Percentiles rank a stretch among this genome's conserved stretches.
Evolutionary conservation across 2,797 vertebrate species (phyloP).

Genomic region (Muscicapa comitata): DNA sequence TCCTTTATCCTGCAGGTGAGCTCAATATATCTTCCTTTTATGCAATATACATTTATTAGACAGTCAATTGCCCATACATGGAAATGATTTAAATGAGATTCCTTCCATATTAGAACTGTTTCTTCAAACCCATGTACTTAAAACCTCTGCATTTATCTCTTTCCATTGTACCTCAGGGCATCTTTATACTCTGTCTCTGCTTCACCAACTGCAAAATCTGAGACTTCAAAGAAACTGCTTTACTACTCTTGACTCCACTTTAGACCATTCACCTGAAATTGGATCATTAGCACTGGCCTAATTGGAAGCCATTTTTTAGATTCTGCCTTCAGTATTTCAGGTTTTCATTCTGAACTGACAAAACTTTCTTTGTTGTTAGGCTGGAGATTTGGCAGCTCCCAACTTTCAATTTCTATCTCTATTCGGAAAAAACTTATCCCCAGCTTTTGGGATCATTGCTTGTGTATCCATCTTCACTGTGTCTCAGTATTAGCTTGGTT

Average conservation of each 20-base stretch:
- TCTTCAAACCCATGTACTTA: background rate
- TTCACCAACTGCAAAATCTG: background rate
- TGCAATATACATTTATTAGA: background rate
- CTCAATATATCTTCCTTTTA: background rate
- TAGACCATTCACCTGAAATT: background rate
- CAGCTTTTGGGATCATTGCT: background rate
- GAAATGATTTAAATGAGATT: background rate
- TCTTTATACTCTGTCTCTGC: background rate
- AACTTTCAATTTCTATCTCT: constrained; percentile 9
- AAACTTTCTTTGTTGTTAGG: background rate
- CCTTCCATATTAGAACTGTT: background rate
- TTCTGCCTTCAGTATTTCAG: background rate
- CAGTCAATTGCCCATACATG: background rate
- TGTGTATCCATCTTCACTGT: background rate
- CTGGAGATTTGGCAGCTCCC: background rate
- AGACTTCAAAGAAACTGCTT: background rate
- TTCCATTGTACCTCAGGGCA: background rate
- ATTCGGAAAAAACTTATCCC: constrained; percentile 12
- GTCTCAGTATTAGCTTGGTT: background rate
- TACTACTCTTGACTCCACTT: background rate
- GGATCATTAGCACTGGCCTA: background rate
- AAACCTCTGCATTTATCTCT: background rate
- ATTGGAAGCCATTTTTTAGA: background rate
- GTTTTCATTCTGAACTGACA: background rate
- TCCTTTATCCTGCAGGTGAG: background rate